Percentiles rank a stretch among this genome's conserved stretches.
These are phyloP conservation scores for Xiphydria camelus DNA, from an alignment of 2,888 invertebrate species.

Conservation along the genomic window DNA sequence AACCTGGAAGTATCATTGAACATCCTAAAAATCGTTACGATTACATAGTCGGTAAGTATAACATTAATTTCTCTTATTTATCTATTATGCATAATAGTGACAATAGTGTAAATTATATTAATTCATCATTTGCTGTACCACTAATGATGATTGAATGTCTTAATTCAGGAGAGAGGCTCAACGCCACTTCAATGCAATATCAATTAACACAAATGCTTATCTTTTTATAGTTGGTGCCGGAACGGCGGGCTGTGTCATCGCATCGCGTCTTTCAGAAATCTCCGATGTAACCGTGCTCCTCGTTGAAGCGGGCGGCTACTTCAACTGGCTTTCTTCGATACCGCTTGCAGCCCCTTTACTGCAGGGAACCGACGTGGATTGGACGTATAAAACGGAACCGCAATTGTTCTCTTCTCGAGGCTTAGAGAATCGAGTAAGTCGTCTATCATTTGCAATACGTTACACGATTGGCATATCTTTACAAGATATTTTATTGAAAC, in stretches of 20 bases:
- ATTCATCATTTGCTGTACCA: neutral
- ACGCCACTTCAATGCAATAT: too few relatives aligned
- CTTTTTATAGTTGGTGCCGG: constrained; percentile 69
- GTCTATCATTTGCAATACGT: neutral
- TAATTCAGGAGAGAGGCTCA: too few relatives aligned
- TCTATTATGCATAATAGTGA: neutral
- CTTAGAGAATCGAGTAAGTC: constrained; percentile 63
- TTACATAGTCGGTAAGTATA: constrained; percentile 50
- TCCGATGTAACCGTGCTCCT: constrained; percentile 64
- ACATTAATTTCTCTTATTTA: neutral
- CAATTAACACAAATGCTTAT: constrained; percentile 1
- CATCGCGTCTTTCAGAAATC: constrained; percentile 67
- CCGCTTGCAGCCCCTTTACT: constrained; percentile 71
- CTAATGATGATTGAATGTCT: constrained; percentile 1
- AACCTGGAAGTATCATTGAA: constrained; percentile 42
- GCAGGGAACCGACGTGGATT: constrained; percentile 70
- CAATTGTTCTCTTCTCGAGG: constrained; percentile 71
- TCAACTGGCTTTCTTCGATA: constrained; percentile 68
- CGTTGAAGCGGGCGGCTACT: constrained; percentile 72
- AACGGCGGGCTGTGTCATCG: constrained; percentile 72
- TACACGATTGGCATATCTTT: constrained; percentile 1
- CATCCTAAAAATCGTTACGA: constrained; percentile 44
- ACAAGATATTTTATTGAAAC: neutral
- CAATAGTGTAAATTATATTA: neutral
- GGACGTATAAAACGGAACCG: constrained; percentile 67